A percentile compares a stretch with the other conserved stretches of the same genome.
These are phyloP conservation scores for Pseudomugil tenellus DNA, from an alignment of 2,797 vertebrate genomes.

Conservation along the genomic window DNA sequence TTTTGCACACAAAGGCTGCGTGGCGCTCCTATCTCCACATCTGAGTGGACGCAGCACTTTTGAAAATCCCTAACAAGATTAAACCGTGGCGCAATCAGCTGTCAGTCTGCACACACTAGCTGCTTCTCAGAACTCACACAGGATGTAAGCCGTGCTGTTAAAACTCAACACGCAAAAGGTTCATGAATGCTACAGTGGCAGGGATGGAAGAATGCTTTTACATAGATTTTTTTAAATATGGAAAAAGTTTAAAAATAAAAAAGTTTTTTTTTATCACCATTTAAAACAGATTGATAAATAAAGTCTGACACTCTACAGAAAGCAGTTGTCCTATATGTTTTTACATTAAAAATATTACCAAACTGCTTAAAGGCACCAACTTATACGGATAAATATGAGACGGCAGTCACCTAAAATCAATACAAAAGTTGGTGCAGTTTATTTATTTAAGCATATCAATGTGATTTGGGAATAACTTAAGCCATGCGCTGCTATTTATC, in stretches of 20 bases:
- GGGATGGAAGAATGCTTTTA: conserved; percentile 5
- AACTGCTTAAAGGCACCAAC: background rate
- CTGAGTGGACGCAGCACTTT: conserved; percentile 86
- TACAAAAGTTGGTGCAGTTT: background rate
- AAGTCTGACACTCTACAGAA: too few species aligned
- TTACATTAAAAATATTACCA: background rate
- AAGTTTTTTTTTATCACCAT: background rate
- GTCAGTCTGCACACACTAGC: conserved; percentile 72
- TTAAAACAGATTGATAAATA: too few species aligned
- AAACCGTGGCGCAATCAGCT: conserved; percentile 81
- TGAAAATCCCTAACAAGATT: conserved; percentile 87
- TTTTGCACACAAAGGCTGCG: conserved; percentile 82
- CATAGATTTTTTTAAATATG: background rate
- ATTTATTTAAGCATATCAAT: background rate
- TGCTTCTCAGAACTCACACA: conserved; percentile 72
- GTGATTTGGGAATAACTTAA: background rate
- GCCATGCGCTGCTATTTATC: too few species aligned
- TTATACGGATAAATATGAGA: background rate
- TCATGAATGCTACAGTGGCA: conserved; percentile 27
- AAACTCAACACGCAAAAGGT: conserved; percentile 55
- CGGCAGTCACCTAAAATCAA: background rate
- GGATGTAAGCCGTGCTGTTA: conserved; percentile 65
- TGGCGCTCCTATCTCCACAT: conserved; percentile 81
- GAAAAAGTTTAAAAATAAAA: too few species aligned
- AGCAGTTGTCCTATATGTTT: background rate